Conservation (phyloP, 2,888 invertebrate genomes). For the Dicyrtoma fusca region DNA sequence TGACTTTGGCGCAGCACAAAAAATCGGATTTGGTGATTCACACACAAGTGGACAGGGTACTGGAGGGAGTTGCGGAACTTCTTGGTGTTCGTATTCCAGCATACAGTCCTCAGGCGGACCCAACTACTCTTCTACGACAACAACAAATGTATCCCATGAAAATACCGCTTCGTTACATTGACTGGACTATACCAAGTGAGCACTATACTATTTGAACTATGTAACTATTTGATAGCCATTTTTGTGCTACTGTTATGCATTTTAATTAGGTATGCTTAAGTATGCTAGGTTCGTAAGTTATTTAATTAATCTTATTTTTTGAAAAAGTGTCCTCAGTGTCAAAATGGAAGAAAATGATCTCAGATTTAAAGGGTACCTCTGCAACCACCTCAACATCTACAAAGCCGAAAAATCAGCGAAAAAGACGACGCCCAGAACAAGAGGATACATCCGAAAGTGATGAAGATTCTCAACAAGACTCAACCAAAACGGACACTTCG, state of each 20-base stretch:
- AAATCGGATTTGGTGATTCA: slow-evolving; percentile 87
- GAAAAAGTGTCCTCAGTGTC: slow-evolving; percentile 7
- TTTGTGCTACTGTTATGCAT: neutral
- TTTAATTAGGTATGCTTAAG: neutral
- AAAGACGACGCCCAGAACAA: slow-evolving; percentile 44
- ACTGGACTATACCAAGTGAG: slow-evolving; percentile 74
- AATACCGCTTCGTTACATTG: slow-evolving; percentile 60
- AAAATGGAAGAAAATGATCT: slow-evolving; percentile 31
- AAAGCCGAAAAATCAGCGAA: slow-evolving; percentile 42
- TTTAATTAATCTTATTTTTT: neutral
- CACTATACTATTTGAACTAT: slow-evolving; percentile 58
- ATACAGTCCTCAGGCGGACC: slow-evolving; percentile 70
- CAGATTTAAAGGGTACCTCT: slow-evolving; percentile 42
- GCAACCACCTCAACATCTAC: neutral
- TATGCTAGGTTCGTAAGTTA: neutral
- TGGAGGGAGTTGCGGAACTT: slow-evolving; percentile 73
- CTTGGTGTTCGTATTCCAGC: slow-evolving; percentile 74
- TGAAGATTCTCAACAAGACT: slow-evolving; percentile 35
- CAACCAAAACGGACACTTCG: slow-evolving; percentile 6
- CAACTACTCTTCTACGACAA: slow-evolving; percentile 65
- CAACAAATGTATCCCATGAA: slow-evolving; percentile 56
- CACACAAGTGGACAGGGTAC: slow-evolving; percentile 83
- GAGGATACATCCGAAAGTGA: slow-evolving; percentile 46
- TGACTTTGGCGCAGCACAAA: slow-evolving; percentile 69
- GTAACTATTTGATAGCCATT: neutral